phyloP scores from a whole-genome alignment of 2,113 vertebrate genomes.

The Heterotis niloticus region DNA sequence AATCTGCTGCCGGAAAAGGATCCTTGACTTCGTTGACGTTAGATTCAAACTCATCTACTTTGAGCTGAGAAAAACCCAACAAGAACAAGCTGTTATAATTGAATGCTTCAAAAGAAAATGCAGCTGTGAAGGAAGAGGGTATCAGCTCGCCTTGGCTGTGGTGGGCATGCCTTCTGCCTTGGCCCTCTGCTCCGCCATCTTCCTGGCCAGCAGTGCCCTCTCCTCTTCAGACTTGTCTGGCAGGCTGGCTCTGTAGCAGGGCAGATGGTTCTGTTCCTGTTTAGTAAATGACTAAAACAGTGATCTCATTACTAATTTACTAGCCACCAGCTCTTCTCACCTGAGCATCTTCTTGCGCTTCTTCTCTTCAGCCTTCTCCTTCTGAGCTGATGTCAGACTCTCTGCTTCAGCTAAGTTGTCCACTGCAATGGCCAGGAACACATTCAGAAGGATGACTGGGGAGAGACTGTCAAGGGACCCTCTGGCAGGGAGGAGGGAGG shows the following conservation, averaged over 20 bases:
- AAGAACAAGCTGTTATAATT: not conserved
- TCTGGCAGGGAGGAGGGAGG: not conserved
- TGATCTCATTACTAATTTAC: not conserved
- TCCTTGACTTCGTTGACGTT: slow-evolving; percentile 97
- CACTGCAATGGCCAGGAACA: slow-evolving; percentile 94
- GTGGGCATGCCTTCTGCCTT: slow-evolving; percentile 89
- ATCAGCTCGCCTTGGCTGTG: slow-evolving; percentile 79
- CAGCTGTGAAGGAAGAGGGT: too few species aligned
- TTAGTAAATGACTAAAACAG: too few species aligned
- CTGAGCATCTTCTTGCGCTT: slow-evolving; percentile 77
- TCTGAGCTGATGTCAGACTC: slow-evolving; percentile 90
- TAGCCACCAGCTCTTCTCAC: slow-evolving; percentile 50
- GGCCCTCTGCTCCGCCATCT: slow-evolving; percentile 82
- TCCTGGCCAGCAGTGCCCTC: slow-evolving; percentile 76
- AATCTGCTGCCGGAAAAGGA: slow-evolving; percentile 93
- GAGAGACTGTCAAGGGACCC: slow-evolving; percentile 62
- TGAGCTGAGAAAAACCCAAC: slow-evolving; percentile 71
- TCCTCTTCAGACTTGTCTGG: slow-evolving; percentile 90
- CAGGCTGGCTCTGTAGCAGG: slow-evolving; percentile 64
- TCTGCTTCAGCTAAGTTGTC: slow-evolving; percentile 94
- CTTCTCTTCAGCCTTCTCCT: slow-evolving; percentile 87
- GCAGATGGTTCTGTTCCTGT: not conserved
- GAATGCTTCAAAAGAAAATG: too few species aligned
- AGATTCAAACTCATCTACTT: slow-evolving; percentile 95
- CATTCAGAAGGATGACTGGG: slow-evolving; percentile 92